Evolutionary conservation across 1,140 invertebrate species (phyloP), one percentile per base, ranked within the genome.

Genomic region (Cylas formicarius): DNA sequence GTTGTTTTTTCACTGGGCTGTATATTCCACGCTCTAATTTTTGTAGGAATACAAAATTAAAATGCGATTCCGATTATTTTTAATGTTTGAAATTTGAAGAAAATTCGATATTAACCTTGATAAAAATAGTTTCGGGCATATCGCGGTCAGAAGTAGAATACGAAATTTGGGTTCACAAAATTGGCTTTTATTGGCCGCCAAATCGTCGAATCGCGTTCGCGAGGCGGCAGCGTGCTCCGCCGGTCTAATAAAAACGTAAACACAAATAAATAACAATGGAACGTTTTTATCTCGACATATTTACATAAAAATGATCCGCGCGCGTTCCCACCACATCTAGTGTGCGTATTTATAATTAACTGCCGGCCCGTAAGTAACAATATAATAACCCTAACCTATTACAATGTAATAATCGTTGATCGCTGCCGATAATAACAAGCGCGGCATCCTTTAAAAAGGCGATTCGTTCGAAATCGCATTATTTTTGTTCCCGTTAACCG

Each of bases 251-350:
- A 44, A 35, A 31, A 35, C 22, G 41, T 44, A 44, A 35, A 44
- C 31, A 44, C 20, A 44, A 14, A 34, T 31, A 44, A 35, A 44
- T n/a, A n/a, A n/a, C 41, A 44, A 44, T 44, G 41, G 36, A 44
- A 34, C n/a, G n/a, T 44, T 35, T 44, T 44, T 44, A 44, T 44
- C 41, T 44, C 22, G 41, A 17, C 41, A 31, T 29, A 44, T 44
- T 44, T 44, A 44, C 43, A 44, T 44, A 44, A 44, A 44, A 44
- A 44, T 37, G 17, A 33, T 37, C n/a, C n/a, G n/a, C n/a, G n/a
- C n/a, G n/a, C n/a, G n/a, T n/a, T n/a, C n/a, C n/a, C n/a, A n/a
- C n/a, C n/a, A n/a, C n/a, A n/a, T n/a, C n/a, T n/a, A n/a, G n/a
- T n/a, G n/a, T n/a, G n/a, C n/a, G n/a, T n/a, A n/a, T n/a, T n/a